Evolutionary conservation across 1,140 invertebrate genomes (phyloP).

Genomic region (Caenorhabditis brenneri): DNA sequence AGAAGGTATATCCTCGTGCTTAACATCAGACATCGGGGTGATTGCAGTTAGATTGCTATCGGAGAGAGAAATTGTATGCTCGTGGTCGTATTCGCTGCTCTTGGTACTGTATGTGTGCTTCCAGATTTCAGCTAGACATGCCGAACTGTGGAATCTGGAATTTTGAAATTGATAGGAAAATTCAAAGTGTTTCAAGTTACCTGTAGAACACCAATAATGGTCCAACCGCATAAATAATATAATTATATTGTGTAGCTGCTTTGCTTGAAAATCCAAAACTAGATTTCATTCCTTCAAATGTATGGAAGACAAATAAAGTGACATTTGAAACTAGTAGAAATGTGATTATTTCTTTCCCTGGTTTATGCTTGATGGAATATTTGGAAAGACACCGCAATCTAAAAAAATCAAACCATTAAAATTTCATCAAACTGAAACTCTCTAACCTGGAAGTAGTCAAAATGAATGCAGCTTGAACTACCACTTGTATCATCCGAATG

Average conservation of each 20-base stretch:
- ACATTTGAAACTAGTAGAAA: slow-evolving; percentile 69
- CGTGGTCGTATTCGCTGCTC: slow-evolving; percentile 21
- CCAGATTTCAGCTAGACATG: slow-evolving; percentile 56
- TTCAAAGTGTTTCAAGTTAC: not conserved
- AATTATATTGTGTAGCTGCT: slow-evolving; percentile 55
- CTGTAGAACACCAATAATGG: slow-evolving; percentile 69
- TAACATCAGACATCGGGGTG: not conserved
- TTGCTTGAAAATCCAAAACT: slow-evolving; percentile 25
- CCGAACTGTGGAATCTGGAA: slow-evolving; percentile 48
- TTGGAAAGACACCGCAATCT: slow-evolving; percentile 63
- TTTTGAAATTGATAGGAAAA: not conserved
- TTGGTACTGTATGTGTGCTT: slow-evolving; percentile 56
- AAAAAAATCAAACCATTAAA: slow-evolving; percentile 7
- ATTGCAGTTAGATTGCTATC: slow-evolving; percentile 22
- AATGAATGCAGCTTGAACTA: slow-evolving; percentile 69
- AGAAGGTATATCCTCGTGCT: not conserved
- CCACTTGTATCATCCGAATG: slow-evolving; percentile 66
- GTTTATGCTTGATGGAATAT: slow-evolving; percentile 57
- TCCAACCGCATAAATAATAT: slow-evolving; percentile 65
- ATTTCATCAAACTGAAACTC: not conserved
- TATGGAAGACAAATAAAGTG: slow-evolving; percentile 70
- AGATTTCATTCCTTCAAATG: slow-evolving; percentile 61
- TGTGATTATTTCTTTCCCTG: slow-evolving; percentile 70
- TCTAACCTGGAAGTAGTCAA: slow-evolving; percentile 58
- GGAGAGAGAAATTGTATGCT: not conserved